Evolutionary conservation across 2,797 vertebrate species (phyloP).

Genomic region (Chloroceryle amazona): DNA sequence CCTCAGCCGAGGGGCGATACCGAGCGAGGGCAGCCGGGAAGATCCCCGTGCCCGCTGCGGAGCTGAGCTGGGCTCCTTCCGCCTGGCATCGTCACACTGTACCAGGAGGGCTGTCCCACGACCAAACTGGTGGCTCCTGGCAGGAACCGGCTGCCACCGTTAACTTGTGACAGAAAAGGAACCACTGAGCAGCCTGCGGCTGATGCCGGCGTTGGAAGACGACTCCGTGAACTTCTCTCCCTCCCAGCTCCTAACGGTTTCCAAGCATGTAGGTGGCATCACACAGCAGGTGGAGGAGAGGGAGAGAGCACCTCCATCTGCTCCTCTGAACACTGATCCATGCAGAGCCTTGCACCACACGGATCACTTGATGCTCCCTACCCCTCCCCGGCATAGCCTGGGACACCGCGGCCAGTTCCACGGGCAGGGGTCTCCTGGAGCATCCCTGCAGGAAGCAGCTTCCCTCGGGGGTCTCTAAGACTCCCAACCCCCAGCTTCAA

Average conservation of each 20-base stretch:
- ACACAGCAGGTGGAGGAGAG: neutral
- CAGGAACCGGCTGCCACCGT: neutral
- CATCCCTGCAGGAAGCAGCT: neutral
- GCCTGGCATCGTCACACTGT: too few species aligned
- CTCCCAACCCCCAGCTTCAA: neutral
- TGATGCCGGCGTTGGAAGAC: accelerated
- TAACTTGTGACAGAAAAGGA: neutral
- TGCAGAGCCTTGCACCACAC: neutral
- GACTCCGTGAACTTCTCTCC: neutral
- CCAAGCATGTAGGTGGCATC: too few species aligned
- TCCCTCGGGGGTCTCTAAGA: neutral
- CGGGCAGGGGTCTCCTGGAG: neutral
- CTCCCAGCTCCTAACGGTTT: accelerated
- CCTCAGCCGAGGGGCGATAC: too few species aligned
- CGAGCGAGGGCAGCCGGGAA: too few species aligned
- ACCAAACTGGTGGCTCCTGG: neutral
- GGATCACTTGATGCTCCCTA: neutral
- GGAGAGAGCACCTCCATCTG: neutral
- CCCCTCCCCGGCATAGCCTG: neutral
- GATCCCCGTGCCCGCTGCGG: too few species aligned
- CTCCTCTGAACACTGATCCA: neutral
- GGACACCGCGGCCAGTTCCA: too few species aligned
- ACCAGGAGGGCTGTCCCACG: neutral
- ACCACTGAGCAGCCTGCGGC: neutral
- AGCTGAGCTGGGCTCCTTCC: too few species aligned